Conservation (phyloP, 1,140 invertebrate genomes). For the Probaryconus sp. region DNA sequence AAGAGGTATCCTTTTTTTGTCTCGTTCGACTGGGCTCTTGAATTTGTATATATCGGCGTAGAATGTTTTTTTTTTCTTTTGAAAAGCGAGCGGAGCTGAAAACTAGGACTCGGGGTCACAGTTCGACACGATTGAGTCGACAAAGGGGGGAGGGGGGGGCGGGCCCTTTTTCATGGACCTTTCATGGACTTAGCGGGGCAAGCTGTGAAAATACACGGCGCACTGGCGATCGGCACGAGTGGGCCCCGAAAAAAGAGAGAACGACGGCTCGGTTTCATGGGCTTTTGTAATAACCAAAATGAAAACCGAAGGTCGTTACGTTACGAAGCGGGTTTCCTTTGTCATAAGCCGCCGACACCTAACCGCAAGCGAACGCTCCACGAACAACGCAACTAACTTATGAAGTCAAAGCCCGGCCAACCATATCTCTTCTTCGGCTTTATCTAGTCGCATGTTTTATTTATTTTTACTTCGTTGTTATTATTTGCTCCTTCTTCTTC, state of each 20-base stretch:
- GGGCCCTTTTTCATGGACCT: conserved; percentile 36
- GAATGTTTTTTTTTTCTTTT: conserved; percentile 15
- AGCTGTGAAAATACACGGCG: conserved; percentile 75
- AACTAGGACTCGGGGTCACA: conserved; percentile 61
- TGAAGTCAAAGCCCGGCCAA: conserved; percentile 13
- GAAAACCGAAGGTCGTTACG: conserved; percentile 77
- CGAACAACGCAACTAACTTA: conserved; percentile 43
- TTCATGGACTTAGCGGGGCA: conserved; percentile 61
- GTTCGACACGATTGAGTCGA: conserved; percentile 64
- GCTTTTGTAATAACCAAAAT: conserved; percentile 74
- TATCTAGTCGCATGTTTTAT: neutral
- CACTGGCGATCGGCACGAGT: conserved; percentile 47
- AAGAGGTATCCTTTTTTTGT: conserved; percentile 28
- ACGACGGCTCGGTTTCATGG: conserved; percentile 71
- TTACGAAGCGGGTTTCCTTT: conserved; percentile 77
- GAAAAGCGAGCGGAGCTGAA: conserved; percentile 28
- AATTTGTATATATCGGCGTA: conserved; percentile 27
- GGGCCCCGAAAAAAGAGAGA: conserved; percentile 51
- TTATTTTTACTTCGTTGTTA: too few species aligned
- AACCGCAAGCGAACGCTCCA: conserved; percentile 69
- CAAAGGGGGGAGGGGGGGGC: conserved; percentile 10
- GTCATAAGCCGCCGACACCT: conserved; percentile 76
- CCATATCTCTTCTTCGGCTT: neutral
- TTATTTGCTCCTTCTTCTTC: too few species aligned
- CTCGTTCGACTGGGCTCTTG: neutral